These are phyloP conservation scores for Lutjanus argentimaculatus DNA, from an alignment of 2,797 vertebrate species.

Conservation along the genomic window DNA sequence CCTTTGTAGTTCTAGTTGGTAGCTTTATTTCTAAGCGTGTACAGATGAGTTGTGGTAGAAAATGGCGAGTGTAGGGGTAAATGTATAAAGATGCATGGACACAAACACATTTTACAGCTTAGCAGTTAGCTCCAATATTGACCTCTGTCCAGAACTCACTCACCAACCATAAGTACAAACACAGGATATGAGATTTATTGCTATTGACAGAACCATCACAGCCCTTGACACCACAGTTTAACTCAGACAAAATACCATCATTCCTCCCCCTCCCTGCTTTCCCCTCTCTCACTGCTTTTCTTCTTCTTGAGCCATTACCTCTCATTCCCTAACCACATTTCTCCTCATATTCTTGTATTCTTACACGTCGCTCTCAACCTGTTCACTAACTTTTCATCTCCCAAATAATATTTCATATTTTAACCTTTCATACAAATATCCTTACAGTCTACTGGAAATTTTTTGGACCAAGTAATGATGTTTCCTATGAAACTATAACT, in stretches of 20 bases:
- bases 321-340: constrained; percentile 3
- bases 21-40: no score
- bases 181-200: constrained; percentile 55
- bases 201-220: constrained; percentile 66
- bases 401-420: constrained; percentile 11
- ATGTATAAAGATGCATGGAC: not conserved
- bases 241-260: constrained; percentile 59
- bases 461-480: no score
- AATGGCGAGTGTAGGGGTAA: not conserved
- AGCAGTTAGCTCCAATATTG: constrained; percentile 33
- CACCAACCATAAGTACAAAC: constrained; percentile 24
- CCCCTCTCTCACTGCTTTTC: not conserved
- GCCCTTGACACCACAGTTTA: constrained; percentile 55
- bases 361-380: constrained; percentile 6
- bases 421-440: constrained; percentile 7
- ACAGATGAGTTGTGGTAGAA: not conserved
- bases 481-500: no score
- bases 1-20: no score
- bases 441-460: not conserved
- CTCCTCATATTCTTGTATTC: not conserved
- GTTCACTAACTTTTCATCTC: not conserved
- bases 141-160: constrained; percentile 17
- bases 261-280: constrained; percentile 22
- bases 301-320: constrained; percentile 29
- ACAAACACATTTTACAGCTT: not conserved